A percentile compares a stretch with the other conserved stretches of the same genome.
Evolutionary conservation across 2,113 vertebrate species (phyloP).

Genomic region (Gasterosteus nipponicus): DNA sequence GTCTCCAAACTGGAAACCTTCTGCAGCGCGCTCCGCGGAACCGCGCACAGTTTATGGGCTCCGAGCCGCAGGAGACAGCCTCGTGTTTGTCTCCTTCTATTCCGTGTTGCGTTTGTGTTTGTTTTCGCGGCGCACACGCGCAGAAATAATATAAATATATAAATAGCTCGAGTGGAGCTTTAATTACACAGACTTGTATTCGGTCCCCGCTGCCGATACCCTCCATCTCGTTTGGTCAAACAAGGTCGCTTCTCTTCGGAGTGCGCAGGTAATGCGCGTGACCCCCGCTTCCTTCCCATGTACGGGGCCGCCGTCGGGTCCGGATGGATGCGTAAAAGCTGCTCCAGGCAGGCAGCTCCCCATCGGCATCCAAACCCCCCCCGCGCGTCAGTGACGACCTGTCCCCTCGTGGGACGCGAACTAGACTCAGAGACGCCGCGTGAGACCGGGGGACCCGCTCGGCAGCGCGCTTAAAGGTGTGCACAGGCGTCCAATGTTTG

Average conservation of each 20-base stretch:
- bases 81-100: constrained; percentile 76
- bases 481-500: constrained; percentile 78
- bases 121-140: constrained; percentile 73
- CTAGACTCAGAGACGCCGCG: neutral
- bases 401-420: neutral
- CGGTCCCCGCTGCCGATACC: constrained; percentile 36
- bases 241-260: rapidly evolving
- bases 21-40: constrained; percentile 56
- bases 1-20: constrained; percentile 6
- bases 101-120: constrained; percentile 76
- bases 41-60: constrained; percentile 76
- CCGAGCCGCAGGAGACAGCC: constrained; percentile 73
- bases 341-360: no score
- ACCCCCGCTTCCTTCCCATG: neutral
- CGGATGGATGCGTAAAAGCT: neutral
- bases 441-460: neutral
- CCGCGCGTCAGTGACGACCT: neutral
- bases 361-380: no score
- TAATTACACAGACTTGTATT: constrained; percentile 75
- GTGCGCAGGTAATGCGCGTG: rapidly evolving
- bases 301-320: neutral
- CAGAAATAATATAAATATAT: constrained; percentile 69
- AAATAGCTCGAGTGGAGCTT: constrained; percentile 65
- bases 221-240: neutral
- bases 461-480: constrained; percentile 47